Conservation (phyloP, 1,140 invertebrate species). For the Panagrolaimus sp. region DNA sequence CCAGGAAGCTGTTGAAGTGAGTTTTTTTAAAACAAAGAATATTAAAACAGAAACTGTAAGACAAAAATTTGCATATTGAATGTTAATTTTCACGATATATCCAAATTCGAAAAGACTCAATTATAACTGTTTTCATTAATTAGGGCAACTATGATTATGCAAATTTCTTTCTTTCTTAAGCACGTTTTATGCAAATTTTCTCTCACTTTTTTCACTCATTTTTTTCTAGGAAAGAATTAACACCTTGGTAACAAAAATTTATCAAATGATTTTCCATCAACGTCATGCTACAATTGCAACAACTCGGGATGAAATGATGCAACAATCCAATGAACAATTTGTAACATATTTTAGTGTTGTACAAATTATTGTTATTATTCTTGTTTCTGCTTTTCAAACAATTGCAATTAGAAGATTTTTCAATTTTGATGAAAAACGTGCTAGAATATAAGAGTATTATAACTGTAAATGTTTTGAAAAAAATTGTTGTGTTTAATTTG, state of each 20-base stretch:
- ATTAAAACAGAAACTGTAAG: no score
- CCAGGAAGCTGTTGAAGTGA: no score
- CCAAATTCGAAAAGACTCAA: no score
- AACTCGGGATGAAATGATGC: not conserved
- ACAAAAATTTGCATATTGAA: no score
- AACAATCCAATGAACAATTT: not conserved
- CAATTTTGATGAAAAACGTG: not conserved
- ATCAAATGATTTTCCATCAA: constrained; percentile 10
- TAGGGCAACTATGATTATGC: no score
- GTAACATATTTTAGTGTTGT: not conserved
- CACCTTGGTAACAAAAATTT: not conserved
- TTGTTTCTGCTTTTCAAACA: not conserved
- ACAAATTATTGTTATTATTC: not conserved
- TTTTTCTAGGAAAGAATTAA: not conserved
- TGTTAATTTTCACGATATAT: no score
- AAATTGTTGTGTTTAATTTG: no score
- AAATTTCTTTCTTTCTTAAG: no score
- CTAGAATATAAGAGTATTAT: not conserved
- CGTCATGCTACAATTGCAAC: not conserved
- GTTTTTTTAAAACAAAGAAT: no score
- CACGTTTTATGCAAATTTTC: no score
- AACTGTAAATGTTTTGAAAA: no score
- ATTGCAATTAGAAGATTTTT: constrained; percentile 11
- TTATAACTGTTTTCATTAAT: no score
- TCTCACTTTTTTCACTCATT: not conserved